phyloP scores from a whole-genome alignment of 2,888 invertebrate genomes.

The Meliscaeva auricollis region DNA sequence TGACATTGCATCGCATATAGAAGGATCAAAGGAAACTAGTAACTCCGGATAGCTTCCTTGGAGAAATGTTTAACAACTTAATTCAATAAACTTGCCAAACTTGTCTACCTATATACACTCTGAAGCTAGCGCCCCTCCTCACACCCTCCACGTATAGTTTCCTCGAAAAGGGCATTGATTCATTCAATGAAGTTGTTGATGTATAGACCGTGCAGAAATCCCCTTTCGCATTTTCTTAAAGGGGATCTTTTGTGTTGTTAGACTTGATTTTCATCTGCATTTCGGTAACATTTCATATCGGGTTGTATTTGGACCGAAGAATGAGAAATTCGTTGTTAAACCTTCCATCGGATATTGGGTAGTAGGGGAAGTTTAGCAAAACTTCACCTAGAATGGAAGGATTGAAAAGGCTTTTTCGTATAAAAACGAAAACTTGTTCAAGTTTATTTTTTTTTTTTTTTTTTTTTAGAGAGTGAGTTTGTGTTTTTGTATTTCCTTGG shows the following conservation, averaged over 20 bases:
- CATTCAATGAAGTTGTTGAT: conserved; percentile 67
- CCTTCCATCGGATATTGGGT: conserved; percentile 13
- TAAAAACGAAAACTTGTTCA: conserved; percentile 30
- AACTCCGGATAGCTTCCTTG: conserved; percentile 40
- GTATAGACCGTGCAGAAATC: conserved; percentile 30
- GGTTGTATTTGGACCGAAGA: background rate
- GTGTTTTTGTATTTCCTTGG: conserved; percentile 45
- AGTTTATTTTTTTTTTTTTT: background rate
- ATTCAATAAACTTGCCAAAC: conserved; percentile 66
- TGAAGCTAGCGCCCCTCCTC: background rate
- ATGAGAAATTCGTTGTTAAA: conserved; percentile 32
- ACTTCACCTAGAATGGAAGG: conserved; percentile 30
- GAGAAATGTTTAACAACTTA: conserved; percentile 63
- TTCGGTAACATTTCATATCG: conserved; percentile 40
- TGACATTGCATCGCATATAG: conserved; percentile 22
- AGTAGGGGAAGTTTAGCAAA: conserved; percentile 40
- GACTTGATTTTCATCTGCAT: conserved; percentile 42
- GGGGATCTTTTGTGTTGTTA: conserved; percentile 36
- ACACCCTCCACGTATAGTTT: too few species aligned
- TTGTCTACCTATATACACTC: background rate
- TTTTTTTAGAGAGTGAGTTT: background rate
- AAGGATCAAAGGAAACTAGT: conserved; percentile 63
- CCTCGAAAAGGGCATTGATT: conserved; percentile 45
- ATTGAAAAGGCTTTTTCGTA: conserved; percentile 14
- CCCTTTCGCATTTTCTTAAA: conserved; percentile 11